Evolutionary conservation across 2,113 vertebrate genomes (phyloP), one percentile per base, ranked within the genome.

Genomic region (Leiothrix lutea): DNA sequence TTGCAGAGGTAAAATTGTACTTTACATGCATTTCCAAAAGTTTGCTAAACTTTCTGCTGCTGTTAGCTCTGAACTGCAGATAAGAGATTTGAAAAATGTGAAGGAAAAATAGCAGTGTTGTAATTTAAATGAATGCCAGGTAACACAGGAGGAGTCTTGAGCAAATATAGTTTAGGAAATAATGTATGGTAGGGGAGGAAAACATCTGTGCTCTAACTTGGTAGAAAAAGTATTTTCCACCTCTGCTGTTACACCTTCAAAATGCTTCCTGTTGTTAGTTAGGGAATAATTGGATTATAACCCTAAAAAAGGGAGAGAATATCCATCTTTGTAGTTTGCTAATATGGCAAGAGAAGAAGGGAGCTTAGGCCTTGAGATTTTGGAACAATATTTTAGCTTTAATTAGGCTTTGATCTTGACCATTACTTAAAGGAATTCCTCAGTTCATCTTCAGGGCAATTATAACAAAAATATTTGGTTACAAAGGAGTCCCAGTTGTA

Each of bases 341-440:
- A 71, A 50, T 77, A 26, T 1, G 35, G 29, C 33, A 67, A 77
- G 50, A 65, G 58, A 60, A 62, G 64, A 90, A 8, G 23, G 38
- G n/a, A 72, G 12, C 38, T 64, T 48, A 57, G 60, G 53, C 47
- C 44, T 86, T 65, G 35, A 65, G 24, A 65, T 90, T 78, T 86
- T 66, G 14, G 40, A 57, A 84, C 29, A 47, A 24, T 91, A 33
- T 86, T 92, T 80, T 86, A 67, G 22, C 35, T 66, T 58, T 93
- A 73, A 93, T 89, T 92, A 86, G 61, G 28, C 92, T 97, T 95
- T 95, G 92, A 87, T 85, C 73, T 89, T 92, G 69, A 71, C 70
- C 33, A 47, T 60, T 96, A 53, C 48, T 89, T 80, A 44, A 85
- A 90, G 78, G 73, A 91, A 79, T 64, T 92, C 67, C n/a, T 92